Evolutionary conservation across 2,797 vertebrate genomes (phyloP).

Genomic region (Malurus splendens): DNA sequence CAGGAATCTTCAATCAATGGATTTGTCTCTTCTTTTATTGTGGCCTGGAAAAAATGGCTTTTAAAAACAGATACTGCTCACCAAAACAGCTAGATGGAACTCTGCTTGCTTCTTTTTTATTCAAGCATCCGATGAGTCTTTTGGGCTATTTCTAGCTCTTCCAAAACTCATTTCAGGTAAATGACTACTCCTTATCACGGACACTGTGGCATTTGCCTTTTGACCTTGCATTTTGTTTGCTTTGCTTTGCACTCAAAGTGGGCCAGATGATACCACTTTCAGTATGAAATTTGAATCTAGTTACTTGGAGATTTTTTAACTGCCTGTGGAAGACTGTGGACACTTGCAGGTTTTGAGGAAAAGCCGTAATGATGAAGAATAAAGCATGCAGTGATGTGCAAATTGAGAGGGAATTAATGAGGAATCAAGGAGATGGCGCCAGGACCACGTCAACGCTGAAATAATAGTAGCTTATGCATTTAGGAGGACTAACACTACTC

Average conservation of each 20-base stretch:
- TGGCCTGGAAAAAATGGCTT: neutral
- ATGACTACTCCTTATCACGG: neutral
- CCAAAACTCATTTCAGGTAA: neutral
- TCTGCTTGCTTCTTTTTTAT: neutral
- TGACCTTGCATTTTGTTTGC: neutral
- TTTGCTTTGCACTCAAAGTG: neutral
- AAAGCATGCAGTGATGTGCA: neutral
- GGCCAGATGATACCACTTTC: neutral
- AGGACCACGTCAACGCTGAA: neutral
- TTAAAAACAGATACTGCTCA: neutral
- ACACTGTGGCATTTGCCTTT: neutral
- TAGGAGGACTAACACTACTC: neutral
- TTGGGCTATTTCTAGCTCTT: neutral
- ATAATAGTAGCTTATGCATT: neutral
- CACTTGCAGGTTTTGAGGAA: neutral
- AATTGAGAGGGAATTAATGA: neutral
- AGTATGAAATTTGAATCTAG: neutral
- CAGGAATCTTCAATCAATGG: neutral
- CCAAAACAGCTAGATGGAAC: neutral
- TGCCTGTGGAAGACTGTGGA: neutral
- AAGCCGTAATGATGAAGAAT: neutral
- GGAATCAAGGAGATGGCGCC: neutral
- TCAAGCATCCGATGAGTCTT: neutral
- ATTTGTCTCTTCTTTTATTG: neutral
- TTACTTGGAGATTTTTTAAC: neutral